These are phyloP conservation scores for Furcula furcula DNA, from an alignment of 2,888 invertebrate genomes.

Conservation along the genomic window DNA sequence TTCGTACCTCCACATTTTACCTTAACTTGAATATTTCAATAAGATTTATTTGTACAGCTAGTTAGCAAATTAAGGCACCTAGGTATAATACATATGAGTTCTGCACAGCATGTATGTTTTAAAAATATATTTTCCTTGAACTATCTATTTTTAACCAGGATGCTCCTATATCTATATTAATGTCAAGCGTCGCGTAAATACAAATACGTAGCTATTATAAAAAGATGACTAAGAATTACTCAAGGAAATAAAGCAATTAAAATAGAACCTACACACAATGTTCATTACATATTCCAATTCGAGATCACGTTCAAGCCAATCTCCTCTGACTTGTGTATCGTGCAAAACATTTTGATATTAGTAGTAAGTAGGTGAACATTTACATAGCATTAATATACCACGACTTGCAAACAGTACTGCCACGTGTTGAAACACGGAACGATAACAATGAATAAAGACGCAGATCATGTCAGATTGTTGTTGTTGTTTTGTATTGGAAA, in stretches of 20 bases:
- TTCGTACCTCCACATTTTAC: neutral
- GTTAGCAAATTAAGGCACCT: neutral
- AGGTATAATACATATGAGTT: neutral
- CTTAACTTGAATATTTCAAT: neutral
- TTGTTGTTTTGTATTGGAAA: too few relatives aligned
- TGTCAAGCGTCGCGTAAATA: conserved; percentile 15
- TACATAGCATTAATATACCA: conserved; percentile 12
- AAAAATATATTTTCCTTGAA: conserved; percentile 18
- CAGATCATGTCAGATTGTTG: too few relatives aligned
- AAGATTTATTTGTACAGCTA: neutral
- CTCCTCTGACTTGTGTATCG: conserved; percentile 66
- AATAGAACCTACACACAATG: conserved; percentile 29
- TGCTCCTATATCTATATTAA: conserved; percentile 9
- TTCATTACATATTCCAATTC: conserved; percentile 64
- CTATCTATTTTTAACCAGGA: conserved; percentile 5
- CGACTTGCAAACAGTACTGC: neutral
- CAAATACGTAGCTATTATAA: too few relatives aligned
- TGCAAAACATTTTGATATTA: conserved; percentile 56
- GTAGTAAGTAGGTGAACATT: conserved; percentile 47
- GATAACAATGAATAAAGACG: too few relatives aligned
- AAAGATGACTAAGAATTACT: neutral
- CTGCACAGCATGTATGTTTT: conserved; percentile 7
- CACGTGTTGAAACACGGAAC: neutral
- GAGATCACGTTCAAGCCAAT: conserved; percentile 72
- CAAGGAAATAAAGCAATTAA: conserved; percentile 21